These are phyloP conservation scores for Macrophya annulata DNA, from an alignment of 2,888 invertebrate genomes.

Conservation along the genomic window DNA sequence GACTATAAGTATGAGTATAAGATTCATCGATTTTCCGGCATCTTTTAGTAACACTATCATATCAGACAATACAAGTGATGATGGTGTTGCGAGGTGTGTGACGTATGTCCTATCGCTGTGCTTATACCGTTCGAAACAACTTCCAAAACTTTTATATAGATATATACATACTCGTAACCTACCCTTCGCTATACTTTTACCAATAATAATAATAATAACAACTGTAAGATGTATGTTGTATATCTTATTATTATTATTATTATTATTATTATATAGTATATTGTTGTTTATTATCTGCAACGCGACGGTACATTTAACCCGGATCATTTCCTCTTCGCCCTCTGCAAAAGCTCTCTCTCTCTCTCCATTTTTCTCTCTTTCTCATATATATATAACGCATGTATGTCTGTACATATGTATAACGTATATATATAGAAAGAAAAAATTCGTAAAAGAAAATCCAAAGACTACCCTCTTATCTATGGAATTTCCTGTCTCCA, in stretches of 20 bases:
- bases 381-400: slow-evolving; percentile 42
- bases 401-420: neutral
- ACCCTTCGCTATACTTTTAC: neutral
- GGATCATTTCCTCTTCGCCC: slow-evolving; percentile 68
- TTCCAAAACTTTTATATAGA: neutral
- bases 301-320: slow-evolving; percentile 75
- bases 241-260: neutral
- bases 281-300: slow-evolving; percentile 74
- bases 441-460: slow-evolving; percentile 55
- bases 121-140: neutral
- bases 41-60: neutral
- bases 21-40: slow-evolving; percentile 65
- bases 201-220: neutral
- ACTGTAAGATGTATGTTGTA: neutral
- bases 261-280: slow-evolving; percentile 63
- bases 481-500: slow-evolving; percentile 61
- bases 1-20: neutral
- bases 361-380: too few relatives aligned
- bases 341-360: neutral
- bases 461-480: slow-evolving; percentile 56
- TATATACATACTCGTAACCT: neutral
- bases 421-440: neutral
- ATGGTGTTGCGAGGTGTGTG: neutral
- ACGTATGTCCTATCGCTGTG: neutral
- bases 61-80: neutral